A percentile compares a stretch with the other conserved stretches of the same genome.
phyloP scores from a whole-genome alignment of 2,888 invertebrate species.

The Ecliptopera silaceata region DNA sequence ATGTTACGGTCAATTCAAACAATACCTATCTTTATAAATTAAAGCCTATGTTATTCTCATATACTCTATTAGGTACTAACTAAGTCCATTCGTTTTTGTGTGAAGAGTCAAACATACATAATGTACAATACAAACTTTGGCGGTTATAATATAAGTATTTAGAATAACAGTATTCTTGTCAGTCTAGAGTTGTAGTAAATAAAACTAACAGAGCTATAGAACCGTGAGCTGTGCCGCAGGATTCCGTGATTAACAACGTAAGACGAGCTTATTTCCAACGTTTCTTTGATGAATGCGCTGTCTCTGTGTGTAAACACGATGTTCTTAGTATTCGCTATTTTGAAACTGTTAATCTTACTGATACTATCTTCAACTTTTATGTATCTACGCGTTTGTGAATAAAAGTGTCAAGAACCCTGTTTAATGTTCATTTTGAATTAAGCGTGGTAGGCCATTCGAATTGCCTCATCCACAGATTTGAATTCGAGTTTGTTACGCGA shows the following conservation, averaged over 20 bases:
- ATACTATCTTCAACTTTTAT: conserved; percentile 12
- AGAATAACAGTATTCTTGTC: too few species aligned
- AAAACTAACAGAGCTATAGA: not conserved
- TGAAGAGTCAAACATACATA: too few species aligned
- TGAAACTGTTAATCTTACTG: conserved; percentile 8
- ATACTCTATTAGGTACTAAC: too few species aligned
- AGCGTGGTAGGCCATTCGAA: not conserved
- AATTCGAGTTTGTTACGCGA: conserved; percentile 1
- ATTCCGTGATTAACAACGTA: conserved; percentile 23
- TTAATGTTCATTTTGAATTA: not conserved
- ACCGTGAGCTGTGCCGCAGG: conserved; percentile 6
- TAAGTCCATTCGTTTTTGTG: too few species aligned
- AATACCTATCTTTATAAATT: too few species aligned
- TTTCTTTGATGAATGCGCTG: conserved; percentile 26
- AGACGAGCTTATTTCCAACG: conserved; percentile 15
- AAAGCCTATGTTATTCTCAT: too few species aligned
- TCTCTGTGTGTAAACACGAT: conserved; percentile 19
- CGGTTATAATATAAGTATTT: too few species aligned
- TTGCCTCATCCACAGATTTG: not conserved
- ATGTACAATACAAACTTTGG: too few species aligned
- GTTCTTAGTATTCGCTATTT: conserved; percentile 20
- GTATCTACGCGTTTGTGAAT: not conserved
- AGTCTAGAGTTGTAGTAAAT: too few species aligned
- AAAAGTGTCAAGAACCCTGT: not conserved
- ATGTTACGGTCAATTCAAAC: too few species aligned